A percentile compares a stretch with the other conserved stretches of the same genome.
These are phyloP conservation scores for Spongilla lacustris DNA, from an alignment of 37 sponge, comb jelly and placozoan genomes.

Conservation along the genomic window DNA sequence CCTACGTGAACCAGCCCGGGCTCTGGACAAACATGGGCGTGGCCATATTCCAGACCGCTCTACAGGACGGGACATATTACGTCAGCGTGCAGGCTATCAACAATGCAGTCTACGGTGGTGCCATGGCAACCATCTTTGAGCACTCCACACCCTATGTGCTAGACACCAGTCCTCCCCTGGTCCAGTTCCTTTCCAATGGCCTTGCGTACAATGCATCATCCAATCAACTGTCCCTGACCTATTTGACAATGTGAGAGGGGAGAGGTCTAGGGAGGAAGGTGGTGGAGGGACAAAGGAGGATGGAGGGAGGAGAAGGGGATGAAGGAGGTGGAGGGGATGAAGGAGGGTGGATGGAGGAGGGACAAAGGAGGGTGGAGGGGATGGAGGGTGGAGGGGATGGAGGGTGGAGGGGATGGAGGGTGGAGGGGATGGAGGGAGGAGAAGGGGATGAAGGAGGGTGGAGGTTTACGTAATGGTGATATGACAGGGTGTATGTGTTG, in stretches of 20 bases:
- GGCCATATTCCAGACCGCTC: conserved; percentile 16
- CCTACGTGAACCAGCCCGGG: background rate
- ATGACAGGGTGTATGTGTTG: background rate
- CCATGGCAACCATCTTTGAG: conserved; percentile 78
- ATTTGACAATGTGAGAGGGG: conserved; percentile 52
- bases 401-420: background rate
- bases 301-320: background rate
- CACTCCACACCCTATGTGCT: conserved; percentile 80
- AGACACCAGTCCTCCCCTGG: conserved; percentile 75
- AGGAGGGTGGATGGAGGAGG: too few species aligned
- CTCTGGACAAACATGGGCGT: conserved; percentile 69
- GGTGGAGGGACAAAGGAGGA: too few species aligned
- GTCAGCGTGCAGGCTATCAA: conserved; percentile 81
- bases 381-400: background rate
- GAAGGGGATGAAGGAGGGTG: background rate
- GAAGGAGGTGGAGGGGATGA: background rate
- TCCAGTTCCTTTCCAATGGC: background rate
- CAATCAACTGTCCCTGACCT: conserved; percentile 44
- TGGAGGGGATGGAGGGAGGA: background rate
- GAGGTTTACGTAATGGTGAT: too few species aligned
- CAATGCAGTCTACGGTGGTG: conserved; percentile 75
- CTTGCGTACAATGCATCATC: conserved; percentile 37
- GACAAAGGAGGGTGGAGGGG: too few species aligned
- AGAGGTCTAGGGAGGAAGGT: too few species aligned
- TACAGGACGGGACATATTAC: conserved; percentile 78